phyloP scores from a whole-genome alignment of 2,113 vertebrate species.

The Anoplopoma fimbria region DNA sequence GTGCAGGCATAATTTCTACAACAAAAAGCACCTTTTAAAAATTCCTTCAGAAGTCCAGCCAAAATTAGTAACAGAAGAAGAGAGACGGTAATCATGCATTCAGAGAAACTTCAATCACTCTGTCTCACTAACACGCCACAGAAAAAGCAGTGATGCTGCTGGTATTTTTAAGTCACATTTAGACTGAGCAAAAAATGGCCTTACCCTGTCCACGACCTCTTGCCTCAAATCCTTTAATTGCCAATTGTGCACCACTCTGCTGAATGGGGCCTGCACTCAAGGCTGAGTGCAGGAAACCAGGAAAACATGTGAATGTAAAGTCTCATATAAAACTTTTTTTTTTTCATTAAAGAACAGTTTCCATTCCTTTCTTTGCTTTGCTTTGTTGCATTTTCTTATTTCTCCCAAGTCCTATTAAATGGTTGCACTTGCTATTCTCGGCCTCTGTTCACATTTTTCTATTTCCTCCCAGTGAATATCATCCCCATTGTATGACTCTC shows the following conservation, averaged over 20 bases:
- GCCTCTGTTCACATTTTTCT: not conserved
- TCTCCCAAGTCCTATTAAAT: not conserved
- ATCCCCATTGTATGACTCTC: conserved; percentile 22
- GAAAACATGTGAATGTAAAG: conserved; percentile 44
- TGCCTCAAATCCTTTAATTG: conserved; percentile 65
- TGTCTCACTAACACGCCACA: not conserved
- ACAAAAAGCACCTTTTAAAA: not conserved
- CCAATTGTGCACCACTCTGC: conserved; percentile 37
- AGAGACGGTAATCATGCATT: conserved; percentile 18
- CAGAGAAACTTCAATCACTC: not conserved
- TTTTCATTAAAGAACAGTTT: not conserved
- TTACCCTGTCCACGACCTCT: conserved; percentile 36
- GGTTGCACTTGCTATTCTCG: conserved; percentile 4
- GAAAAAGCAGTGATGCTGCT: not conserved
- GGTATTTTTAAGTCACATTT: conserved; percentile 35
- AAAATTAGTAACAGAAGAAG: conserved; percentile 16
- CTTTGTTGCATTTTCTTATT: not conserved
- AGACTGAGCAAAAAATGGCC: conserved; percentile 20
- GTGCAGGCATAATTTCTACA: not conserved
- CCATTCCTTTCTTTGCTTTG: not conserved
- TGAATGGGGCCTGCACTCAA: conserved; percentile 29
- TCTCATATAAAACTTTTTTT: conserved; percentile 24
- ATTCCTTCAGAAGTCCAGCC: not conserved
- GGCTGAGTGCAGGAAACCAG: conserved; percentile 31
- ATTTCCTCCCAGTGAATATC: conserved; percentile 26